Conservation (phyloP, 2,113 vertebrate species). For the Toxostoma redivivum region DNA sequence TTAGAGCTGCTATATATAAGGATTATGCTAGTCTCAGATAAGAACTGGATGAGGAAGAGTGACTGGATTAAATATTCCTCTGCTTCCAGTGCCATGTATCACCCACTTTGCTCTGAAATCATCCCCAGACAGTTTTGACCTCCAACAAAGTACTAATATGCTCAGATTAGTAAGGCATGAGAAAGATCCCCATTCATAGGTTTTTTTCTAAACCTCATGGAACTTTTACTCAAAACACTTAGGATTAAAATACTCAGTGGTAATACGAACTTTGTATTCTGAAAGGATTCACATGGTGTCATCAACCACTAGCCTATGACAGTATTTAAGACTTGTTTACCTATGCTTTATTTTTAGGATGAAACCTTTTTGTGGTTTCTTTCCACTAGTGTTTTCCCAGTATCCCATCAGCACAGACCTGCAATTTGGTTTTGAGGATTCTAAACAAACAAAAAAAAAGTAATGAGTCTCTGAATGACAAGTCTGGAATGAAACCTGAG, state of each 20-base stretch:
- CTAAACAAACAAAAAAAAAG: neutral
- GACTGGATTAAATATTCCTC: neutral
- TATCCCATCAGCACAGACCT: neutral
- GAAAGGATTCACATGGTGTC: neutral
- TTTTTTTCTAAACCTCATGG: neutral
- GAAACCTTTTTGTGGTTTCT: neutral
- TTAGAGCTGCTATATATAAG: neutral
- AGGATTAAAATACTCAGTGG: neutral
- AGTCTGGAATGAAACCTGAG: neutral
- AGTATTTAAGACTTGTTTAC: neutral
- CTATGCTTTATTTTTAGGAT: slow-evolving; percentile 22
- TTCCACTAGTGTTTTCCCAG: neutral
- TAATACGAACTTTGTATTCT: neutral
- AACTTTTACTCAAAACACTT: neutral
- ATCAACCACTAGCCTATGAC: neutral
- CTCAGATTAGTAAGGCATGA: neutral
- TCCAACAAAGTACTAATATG: neutral
- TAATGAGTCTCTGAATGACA: neutral
- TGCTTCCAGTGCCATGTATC: neutral
- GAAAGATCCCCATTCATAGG: neutral
- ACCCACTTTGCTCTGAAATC: neutral
- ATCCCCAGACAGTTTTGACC: neutral
- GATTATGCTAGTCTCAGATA: neutral
- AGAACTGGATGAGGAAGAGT: neutral
- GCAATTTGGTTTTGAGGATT: neutral